phyloP scores from a whole-genome alignment of 2,888 invertebrate species.

The Trichopria drosophilae region DNA sequence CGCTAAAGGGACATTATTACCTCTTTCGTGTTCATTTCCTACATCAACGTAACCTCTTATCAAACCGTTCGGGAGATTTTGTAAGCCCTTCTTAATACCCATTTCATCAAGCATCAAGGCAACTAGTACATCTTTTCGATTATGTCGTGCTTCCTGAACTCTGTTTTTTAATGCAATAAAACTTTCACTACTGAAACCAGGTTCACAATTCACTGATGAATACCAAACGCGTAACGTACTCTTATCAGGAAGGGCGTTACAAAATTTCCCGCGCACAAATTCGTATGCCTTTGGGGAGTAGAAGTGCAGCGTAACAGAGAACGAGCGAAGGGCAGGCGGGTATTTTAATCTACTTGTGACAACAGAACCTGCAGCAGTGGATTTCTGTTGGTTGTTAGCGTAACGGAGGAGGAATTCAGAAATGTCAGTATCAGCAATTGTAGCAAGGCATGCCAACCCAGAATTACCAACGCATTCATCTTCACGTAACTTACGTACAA shows the following conservation, averaged over 20 bases:
- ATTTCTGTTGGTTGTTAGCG: no score
- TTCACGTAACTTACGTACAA: no score
- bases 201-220: slow-evolving; percentile 25
- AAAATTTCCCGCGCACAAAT: slow-evolving; percentile 34
- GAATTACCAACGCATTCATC: no score
- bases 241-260: slow-evolving; percentile 30
- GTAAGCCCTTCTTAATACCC: slow-evolving; percentile 29
- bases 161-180: slow-evolving; percentile 24
- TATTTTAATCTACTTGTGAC: no score
- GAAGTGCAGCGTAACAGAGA: slow-evolving; percentile 35
- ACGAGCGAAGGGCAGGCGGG: slow-evolving; percentile 29
- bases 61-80: slow-evolving; percentile 18
- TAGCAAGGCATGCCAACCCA: no score
- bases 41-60: slow-evolving; percentile 32
- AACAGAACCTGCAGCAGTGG: no score
- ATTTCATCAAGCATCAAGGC: no score
- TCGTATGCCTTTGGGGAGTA: slow-evolving; percentile 36
- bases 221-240: slow-evolving; percentile 31
- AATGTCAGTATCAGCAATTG: no score
- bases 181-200: slow-evolving; percentile 31
- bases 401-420: no score
- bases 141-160: slow-evolving; percentile 14
- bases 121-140: slow-evolving; percentile 22
- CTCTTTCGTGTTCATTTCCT: slow-evolving; percentile 16
- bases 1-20: no score